Conservation (phyloP, 2,113 vertebrate genomes). For the Astatoreochromis straeleni region DNA sequence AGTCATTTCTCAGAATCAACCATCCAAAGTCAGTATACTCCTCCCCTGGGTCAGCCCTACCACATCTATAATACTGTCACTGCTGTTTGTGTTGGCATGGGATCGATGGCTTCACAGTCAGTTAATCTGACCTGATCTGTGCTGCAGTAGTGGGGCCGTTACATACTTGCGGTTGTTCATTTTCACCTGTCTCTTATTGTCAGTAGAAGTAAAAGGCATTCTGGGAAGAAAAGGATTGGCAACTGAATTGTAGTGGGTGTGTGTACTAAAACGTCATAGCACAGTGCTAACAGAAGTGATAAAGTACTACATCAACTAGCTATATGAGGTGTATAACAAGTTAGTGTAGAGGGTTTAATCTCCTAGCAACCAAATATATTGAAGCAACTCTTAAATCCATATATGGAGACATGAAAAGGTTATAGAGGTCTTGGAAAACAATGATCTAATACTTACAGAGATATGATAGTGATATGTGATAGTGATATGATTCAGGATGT, state of each 20-base stretch:
- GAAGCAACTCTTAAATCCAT: not conserved
- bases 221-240: not conserved
- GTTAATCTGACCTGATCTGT: constrained; percentile 3
- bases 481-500: not conserved
- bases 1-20: constrained; percentile 23
- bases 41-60: not conserved
- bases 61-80: constrained; percentile 36
- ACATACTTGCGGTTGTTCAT: not conserved
- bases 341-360: not conserved
- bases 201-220: not conserved
- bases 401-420: not conserved
- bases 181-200: not conserved
- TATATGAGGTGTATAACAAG: not conserved
- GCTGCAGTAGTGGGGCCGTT: not conserved
- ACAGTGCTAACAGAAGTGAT: not conserved
- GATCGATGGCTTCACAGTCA: constrained; percentile 22
- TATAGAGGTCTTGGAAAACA: not conserved
- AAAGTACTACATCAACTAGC: not conserved
- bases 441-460: not conserved
- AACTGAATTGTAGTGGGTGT: not conserved
- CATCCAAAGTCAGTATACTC: not conserved
- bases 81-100: constrained; percentile 18
- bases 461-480: not conserved
- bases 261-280: not conserved
- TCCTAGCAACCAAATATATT: not conserved